Evolutionary conservation across 2,113 vertebrate genomes (phyloP), one percentile per base, ranked within the genome.

Genomic region (Uropsilus gracilis): DNA sequence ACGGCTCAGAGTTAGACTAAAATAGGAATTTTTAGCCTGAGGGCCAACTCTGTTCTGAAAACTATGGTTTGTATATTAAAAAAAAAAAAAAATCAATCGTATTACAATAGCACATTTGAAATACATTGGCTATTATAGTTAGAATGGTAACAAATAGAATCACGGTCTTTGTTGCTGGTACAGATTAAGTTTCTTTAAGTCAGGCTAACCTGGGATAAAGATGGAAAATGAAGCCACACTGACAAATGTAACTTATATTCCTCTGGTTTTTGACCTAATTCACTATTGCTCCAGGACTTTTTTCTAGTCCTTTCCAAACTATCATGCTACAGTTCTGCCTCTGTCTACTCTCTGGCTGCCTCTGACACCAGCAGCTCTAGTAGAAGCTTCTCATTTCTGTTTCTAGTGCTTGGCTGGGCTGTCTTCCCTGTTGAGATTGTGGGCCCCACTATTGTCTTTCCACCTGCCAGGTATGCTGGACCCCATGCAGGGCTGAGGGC

Each of bases 401-500:
- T 39, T 68, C 59, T 18, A 30, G 46, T 10, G 48, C 18, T 30
- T 2, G 9, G 18, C 57, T 32, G 20, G 42, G 55, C 39, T 39
- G 37, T 22, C 55, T 61, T 30, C 57, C 50, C 37, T 73, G 71
- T 37, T 18, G 80, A 32, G 3, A 12, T 32, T 0, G 42, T 18
- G 30, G 39, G 32, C 17, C 81, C 63, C 28, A 4, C 30, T 1
- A 1, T 6, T 2, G 61, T 11, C 82, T 18, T 28, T 59, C 3
- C 1, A 42, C 37, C 26, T 37, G 44, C 30, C 14, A 2, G 48
- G 50, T 39, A 2, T 2, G 28, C 64, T 16, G 53, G 44, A 6
- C 18, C 24, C 32, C 12, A 0, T 1, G 61, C 61, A 1, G 37
- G 17, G 24, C 32, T 0, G 20, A 3, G 2, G 71, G 12, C 68